Base-by-base conservation (phyloP, 2,113 vertebrate genomes). In the Leucoraja erinaceus region DNA sequence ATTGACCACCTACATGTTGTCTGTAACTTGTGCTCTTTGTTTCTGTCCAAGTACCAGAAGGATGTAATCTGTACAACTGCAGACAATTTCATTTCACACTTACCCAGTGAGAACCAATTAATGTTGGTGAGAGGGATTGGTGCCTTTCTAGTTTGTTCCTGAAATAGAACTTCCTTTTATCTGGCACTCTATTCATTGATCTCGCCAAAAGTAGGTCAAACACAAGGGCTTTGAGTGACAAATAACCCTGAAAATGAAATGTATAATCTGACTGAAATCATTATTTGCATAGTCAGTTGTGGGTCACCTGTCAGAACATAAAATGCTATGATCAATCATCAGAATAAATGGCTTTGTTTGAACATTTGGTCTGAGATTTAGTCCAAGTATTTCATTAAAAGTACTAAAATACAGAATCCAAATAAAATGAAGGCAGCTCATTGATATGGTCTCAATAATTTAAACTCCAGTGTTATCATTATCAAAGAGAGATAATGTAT, bases 211-310 rank as follows among this genome's bases (percentile, higher is more conserved):
- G 6, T 72, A 33, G 90, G 68, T 74, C 20, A 74, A 91, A 70
- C 20, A 54, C 72, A 33, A 72, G 31, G 63, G 7, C 0, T 28
- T 91, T 72, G 66, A 68, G 33, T 91, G 68, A 54, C 33, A 74
- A 72, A 74, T 68, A 91, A 11, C 68, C 38, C 90, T 28, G 33
- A 72, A 91, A 91, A 70, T 91, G 59, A 66, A 91, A 70, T 54
- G 22, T 54, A 28, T 22, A 68, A 74, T 91, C 66, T 54, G 66
- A 5, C 33, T 91, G 31, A 47, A 31, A 14, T 72, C 38, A 54
- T 91, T 72, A 74, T 91, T 91, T 38, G 54, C 54, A 22, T 28
- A 10, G 9, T 54, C 66, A 91, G 66, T 22, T 72, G 33, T 33
- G 31, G 90, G 33, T 28, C 66, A 91, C 68, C 9, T 91, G 33